phyloP scores from a whole-genome alignment of 92 coral and sea anemone genomes.

The Bergia puertoricense region DNA sequence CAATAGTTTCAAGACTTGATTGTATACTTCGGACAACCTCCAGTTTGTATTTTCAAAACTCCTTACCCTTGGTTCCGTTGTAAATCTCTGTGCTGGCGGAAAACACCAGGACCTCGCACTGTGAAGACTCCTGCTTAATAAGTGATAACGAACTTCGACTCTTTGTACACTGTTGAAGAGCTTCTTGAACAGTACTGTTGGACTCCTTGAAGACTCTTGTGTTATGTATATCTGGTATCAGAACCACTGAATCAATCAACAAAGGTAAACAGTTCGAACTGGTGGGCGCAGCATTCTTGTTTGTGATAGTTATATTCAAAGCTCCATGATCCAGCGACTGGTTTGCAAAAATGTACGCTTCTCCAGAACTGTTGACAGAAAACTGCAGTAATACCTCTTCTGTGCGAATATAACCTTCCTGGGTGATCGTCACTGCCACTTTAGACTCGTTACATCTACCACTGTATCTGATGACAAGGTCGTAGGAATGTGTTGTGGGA shows the following conservation, averaged over 20 bases:
- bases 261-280: constrained; percentile 46
- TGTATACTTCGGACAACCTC: too few relatives aligned
- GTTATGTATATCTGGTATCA: constrained; percentile 65
- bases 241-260: constrained; percentile 75
- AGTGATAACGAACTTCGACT: constrained; percentile 49
- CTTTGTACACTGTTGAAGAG: constrained; percentile 53
- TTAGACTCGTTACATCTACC: constrained; percentile 40
- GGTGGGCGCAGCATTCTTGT: constrained; percentile 30
- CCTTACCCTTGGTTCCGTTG: constrained; percentile 88
- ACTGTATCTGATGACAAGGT: constrained; percentile 64
- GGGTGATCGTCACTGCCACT: constrained; percentile 5
- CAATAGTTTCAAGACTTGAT: too few relatives aligned
- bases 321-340: not conserved
- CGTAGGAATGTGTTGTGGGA: constrained; percentile 46
- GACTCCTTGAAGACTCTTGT: constrained; percentile 73
- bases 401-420: constrained; percentile 15
- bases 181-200: constrained; percentile 34
- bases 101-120: constrained; percentile 68
- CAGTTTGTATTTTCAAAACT: not conserved
- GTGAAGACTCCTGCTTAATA: constrained; percentile 39
- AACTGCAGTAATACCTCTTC: not conserved
- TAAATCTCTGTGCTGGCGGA: constrained; percentile 85
- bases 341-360: not conserved
- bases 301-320: constrained; percentile 54
- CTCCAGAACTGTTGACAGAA: not conserved